These are phyloP conservation scores for Axis porcinus DNA, from an alignment of 2,113 vertebrate species.

Conservation along the genomic window DNA sequence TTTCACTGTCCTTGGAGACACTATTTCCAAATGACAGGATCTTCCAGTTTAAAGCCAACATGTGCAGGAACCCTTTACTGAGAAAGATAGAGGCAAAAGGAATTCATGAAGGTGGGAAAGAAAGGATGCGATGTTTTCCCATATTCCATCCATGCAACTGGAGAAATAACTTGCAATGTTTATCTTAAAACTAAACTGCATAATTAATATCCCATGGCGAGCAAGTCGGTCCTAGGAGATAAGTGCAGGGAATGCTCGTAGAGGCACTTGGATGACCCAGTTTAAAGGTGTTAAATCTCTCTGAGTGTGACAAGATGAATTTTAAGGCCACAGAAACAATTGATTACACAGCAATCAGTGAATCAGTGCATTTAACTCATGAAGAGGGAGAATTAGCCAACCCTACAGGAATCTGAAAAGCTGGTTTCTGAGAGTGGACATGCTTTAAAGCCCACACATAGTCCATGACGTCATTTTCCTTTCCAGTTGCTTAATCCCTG, in stretches of 20 bases:
- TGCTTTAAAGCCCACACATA: constrained; percentile 20
- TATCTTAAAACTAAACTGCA: background rate
- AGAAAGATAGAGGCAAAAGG: background rate
- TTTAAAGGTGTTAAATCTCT: background rate
- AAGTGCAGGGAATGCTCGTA: background rate
- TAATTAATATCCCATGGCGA: background rate
- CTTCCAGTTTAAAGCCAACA: background rate
- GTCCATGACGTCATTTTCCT: constrained; percentile 38
- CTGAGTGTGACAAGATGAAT: background rate
- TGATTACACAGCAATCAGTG: background rate
- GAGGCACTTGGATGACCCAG: background rate
- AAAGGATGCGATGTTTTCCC: background rate
- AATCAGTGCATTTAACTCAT: background rate
- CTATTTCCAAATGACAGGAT: background rate
- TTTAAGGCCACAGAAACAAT: background rate
- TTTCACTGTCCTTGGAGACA: background rate
- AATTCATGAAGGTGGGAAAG: background rate
- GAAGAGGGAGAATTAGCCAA: background rate
- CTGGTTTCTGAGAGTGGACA: background rate
- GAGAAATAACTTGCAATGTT: background rate
- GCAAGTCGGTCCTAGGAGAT: background rate
- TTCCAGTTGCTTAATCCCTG: background rate
- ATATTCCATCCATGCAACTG: background rate
- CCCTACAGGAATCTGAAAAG: background rate
- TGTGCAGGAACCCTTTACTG: too few species aligned